These are phyloP conservation scores for Equus quagga DNA, from an alignment of 2,113 vertebrate species.

Conservation along the genomic window DNA sequence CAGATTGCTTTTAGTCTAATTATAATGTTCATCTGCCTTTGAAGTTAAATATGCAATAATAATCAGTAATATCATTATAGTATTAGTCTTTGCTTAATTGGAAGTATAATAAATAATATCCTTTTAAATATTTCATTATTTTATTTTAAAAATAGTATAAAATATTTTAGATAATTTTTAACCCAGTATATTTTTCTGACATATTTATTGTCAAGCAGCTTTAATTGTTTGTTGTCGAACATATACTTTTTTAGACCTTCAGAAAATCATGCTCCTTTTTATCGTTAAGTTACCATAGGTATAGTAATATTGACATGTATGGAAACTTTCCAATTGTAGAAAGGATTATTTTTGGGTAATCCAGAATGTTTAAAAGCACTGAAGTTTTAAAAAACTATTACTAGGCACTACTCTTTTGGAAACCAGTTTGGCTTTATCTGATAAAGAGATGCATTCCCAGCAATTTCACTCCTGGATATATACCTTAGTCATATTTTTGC, in stretches of 20 bases:
- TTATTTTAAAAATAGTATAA: constrained; percentile 43
- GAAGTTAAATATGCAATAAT: constrained; percentile 19
- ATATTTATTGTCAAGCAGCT: background rate
- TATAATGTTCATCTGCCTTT: constrained; percentile 15
- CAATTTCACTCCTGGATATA: background rate
- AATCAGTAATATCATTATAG: background rate
- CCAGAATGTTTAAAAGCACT: background rate
- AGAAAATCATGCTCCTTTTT: constrained; percentile 42
- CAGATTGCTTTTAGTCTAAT: background rate
- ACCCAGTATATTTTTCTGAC: background rate
- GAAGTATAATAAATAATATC: background rate
- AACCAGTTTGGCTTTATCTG: background rate
- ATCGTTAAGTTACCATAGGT: background rate
- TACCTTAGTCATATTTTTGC: background rate
- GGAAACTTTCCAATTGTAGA: background rate
- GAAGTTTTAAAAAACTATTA: background rate
- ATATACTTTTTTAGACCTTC: background rate
- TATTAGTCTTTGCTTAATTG: background rate
- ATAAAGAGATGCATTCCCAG: background rate
- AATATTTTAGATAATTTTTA: constrained; percentile 39
- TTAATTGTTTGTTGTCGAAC: background rate
- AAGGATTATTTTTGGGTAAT: constrained; percentile 1
- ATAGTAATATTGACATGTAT: background rate
- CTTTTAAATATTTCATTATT: background rate
- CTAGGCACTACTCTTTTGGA: background rate